A percentile compares a stretch with the other conserved stretches of the same genome.
Evolutionary conservation across 2,797 vertebrate species (phyloP).

Genomic region (Chaetodon trifasciatus): DNA sequence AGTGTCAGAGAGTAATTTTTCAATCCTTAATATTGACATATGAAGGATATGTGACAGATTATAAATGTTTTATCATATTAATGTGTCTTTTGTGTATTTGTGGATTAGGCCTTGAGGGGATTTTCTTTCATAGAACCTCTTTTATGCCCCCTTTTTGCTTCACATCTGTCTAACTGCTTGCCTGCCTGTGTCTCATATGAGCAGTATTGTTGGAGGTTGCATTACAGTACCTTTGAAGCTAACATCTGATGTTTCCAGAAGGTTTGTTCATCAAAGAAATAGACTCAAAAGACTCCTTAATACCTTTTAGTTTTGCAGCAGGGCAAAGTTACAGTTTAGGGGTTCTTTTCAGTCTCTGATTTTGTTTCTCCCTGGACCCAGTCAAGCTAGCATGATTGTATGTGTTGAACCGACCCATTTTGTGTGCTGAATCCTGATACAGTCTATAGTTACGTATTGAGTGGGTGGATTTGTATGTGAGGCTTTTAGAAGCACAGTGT

Average conservation of each 20-base stretch:
- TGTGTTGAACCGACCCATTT: constrained; percentile 38
- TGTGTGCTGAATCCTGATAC: constrained; percentile 39
- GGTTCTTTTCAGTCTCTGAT: constrained; percentile 12
- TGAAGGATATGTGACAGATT: constrained; percentile 21
- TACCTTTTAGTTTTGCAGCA: constrained; percentile 7
- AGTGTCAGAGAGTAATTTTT: neutral
- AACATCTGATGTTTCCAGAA: constrained; percentile 33
- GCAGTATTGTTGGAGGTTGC: constrained; percentile 6
- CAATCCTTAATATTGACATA: neutral
- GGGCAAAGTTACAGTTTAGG: neutral
- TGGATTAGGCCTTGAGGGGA: constrained; percentile 53
- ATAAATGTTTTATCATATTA: constrained; percentile 42
- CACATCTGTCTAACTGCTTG: constrained; percentile 56
- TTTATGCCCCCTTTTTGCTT: constrained; percentile 41
- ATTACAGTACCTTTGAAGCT: constrained; percentile 22
- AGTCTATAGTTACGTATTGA: constrained; percentile 37
- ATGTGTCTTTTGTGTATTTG: constrained; percentile 46
- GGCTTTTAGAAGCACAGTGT: constrained; percentile 35
- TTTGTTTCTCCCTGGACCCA: constrained; percentile 25
- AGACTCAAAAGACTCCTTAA: constrained; percentile 10
- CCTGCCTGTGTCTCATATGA: constrained; percentile 17
- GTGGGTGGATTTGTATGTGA: constrained; percentile 54
- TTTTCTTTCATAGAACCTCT: constrained; percentile 53
- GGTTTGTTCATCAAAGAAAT: constrained; percentile 7
- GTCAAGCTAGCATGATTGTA: constrained; percentile 35